A percentile compares a stretch with the other conserved stretches of the same genome.
Evolutionary conservation across 1,140 invertebrate genomes (phyloP).

Genomic region (Pseudobourletiella spinata): DNA sequence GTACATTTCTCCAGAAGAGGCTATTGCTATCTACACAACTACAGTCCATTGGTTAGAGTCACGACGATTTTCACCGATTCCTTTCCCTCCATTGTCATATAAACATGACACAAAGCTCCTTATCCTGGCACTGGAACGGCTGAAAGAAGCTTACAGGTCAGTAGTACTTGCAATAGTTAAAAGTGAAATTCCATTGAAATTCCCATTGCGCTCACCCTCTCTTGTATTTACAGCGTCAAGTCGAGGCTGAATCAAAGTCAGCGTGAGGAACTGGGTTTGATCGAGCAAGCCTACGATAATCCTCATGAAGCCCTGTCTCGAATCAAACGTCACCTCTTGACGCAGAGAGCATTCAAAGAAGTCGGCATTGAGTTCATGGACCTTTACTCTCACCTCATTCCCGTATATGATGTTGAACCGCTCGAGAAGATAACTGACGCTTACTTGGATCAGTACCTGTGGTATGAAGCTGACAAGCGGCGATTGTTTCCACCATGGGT

Average conservation of each 20-base stretch:
- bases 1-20: slow-evolving; percentile 98
- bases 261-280: slow-evolving; percentile 93
- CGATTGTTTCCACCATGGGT: slow-evolving; percentile 97
- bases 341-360: slow-evolving; percentile 97
- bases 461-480: slow-evolving; percentile 99
- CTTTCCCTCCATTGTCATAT: slow-evolving; percentile 97
- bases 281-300: slow-evolving; percentile 99
- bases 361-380: slow-evolving; percentile 99
- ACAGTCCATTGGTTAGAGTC: slow-evolving; percentile 99
- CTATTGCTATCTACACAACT: slow-evolving; percentile 98
- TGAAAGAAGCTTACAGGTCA: slow-evolving; percentile 91
- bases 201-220: neutral
- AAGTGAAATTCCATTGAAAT: too few relatives aligned
- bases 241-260: slow-evolving; percentile 97
- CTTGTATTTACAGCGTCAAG: slow-evolving; percentile 67
- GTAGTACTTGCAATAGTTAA: slow-evolving; percentile 9
- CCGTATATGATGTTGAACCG: slow-evolving; percentile 98
- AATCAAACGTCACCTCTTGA: slow-evolving; percentile 97
- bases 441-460: slow-evolving; percentile 98
- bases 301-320: slow-evolving; percentile 97
- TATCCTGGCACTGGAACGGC: slow-evolving; percentile 88
- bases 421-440: slow-evolving; percentile 99
- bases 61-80: slow-evolving; percentile 94
- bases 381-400: slow-evolving; percentile 95
- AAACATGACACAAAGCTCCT: slow-evolving; percentile 99